Conservation (phyloP, 2,888 invertebrate species). For the Nymphalis urticae region DNA sequence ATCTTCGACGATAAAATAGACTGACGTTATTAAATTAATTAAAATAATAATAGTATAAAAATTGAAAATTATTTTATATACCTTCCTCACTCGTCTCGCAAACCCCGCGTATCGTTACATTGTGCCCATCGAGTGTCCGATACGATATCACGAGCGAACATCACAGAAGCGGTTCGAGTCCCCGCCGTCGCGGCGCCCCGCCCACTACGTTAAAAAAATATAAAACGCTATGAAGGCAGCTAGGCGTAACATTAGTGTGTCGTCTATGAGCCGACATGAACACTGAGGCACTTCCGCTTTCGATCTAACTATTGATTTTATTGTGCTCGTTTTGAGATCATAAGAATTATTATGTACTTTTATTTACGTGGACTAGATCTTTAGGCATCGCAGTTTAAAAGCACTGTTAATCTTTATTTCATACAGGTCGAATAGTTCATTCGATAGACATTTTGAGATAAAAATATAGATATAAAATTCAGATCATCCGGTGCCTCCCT, state of each 20-base stretch:
- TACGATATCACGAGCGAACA: slow-evolving; percentile 65
- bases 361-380: slow-evolving; percentile 53
- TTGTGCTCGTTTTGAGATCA: slow-evolving; percentile 57
- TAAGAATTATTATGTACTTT: slow-evolving; percentile 43
- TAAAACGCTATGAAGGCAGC: slow-evolving; percentile 75
- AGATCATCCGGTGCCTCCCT: background rate
- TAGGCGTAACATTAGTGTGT: slow-evolving; percentile 50
- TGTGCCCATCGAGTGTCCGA: slow-evolving; percentile 49
- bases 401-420: too few relatives aligned
- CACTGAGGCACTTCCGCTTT: slow-evolving; percentile 72
- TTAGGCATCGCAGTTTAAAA: slow-evolving; percentile 20
- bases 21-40: slow-evolving; percentile 45
- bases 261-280: slow-evolving; percentile 58
- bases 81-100: slow-evolving; percentile 45
- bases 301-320: slow-evolving; percentile 37
- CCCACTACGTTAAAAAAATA: slow-evolving; percentile 71
- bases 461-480: background rate
- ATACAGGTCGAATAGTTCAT: background rate
- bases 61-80: slow-evolving; percentile 49
- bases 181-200: slow-evolving; percentile 57
- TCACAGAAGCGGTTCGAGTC: slow-evolving; percentile 75
- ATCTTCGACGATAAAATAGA: slow-evolving; percentile 47
- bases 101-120: slow-evolving; percentile 45
- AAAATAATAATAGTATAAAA: slow-evolving; percentile 50
- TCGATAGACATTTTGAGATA: background rate